phyloP scores from a whole-genome alignment of 2,113 vertebrate species.

The Peromyscus californicus region DNA sequence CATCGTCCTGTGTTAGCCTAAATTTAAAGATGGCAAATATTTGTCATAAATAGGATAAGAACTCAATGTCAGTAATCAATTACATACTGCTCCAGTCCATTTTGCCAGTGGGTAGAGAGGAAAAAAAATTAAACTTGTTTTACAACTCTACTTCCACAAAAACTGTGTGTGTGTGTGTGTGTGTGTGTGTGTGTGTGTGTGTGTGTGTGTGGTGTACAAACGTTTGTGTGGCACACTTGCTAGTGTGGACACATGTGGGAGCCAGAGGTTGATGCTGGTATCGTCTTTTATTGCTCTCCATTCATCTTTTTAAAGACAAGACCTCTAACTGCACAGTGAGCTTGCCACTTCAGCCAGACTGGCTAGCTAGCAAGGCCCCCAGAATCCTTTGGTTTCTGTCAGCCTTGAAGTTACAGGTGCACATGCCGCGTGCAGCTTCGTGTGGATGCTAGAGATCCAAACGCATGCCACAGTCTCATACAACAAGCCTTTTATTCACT shows the following conservation, averaged over 20 bases:
- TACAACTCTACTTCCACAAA: not conserved
- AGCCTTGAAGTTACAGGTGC: not conserved
- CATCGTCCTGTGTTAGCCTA: not conserved
- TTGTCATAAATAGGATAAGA: not conserved
- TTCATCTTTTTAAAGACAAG: not conserved
- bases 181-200: not conserved
- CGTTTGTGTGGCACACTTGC: no score
- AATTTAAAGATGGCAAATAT: not conserved
- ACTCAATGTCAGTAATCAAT: not conserved
- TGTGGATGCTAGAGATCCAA: no score
- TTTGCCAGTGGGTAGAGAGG: conserved; percentile 19
- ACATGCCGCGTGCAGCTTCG: no score
- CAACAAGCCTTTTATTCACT: not conserved
- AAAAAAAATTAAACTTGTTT: conserved; percentile 29
- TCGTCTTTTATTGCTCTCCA: no score
- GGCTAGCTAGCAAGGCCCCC: not conserved
- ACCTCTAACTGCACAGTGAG: not conserved
- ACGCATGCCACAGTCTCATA: not conserved
- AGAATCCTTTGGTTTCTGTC: no score
- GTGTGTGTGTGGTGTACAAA: not conserved
- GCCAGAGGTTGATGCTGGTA: not conserved
- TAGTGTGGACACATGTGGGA: not conserved
- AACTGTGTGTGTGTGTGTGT: not conserved
- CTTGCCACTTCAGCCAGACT: not conserved
- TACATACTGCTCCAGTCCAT: not conserved